These are phyloP conservation scores for Rhagium mordax DNA, from an alignment of 2,888 invertebrate genomes.

Conservation along the genomic window DNA sequence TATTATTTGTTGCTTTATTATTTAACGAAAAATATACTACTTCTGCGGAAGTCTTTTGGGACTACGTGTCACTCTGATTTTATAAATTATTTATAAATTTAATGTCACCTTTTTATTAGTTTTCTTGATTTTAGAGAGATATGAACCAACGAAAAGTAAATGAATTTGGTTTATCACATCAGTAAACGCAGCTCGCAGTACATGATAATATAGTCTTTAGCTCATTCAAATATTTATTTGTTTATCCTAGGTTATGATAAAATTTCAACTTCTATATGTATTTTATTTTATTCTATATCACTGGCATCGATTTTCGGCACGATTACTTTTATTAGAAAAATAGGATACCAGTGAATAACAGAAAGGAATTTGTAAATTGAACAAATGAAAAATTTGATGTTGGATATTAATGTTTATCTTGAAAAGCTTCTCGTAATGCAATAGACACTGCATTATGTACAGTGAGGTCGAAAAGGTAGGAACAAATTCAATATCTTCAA, in stretches of 20 bases:
- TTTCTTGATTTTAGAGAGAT: neutral
- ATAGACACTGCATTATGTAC: too few species aligned
- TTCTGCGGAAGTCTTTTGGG: neutral
- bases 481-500: too few species aligned
- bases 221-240: neutral
- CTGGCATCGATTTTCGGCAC: neutral
- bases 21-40: constrained; percentile 3
- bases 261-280: neutral
- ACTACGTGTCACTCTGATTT: neutral
- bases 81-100: neutral
- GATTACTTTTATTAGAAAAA: neutral
- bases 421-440: too few species aligned
- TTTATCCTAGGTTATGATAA: neutral
- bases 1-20: neutral
- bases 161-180: neutral
- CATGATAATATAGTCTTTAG: neutral
- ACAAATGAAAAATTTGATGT: too few species aligned
- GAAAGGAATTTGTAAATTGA: too few species aligned
- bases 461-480: too few species aligned
- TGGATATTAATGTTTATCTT: too few species aligned
- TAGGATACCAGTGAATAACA: neutral
- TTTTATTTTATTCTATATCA: neutral
- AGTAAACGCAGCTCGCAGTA: neutral
- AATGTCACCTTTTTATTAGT: neutral
- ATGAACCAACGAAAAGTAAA: neutral